These are phyloP conservation scores for Apostichopus leukothele DNA, from an alignment of 53 echinoderm and acorn worm genomes.

Conservation along the genomic window DNA sequence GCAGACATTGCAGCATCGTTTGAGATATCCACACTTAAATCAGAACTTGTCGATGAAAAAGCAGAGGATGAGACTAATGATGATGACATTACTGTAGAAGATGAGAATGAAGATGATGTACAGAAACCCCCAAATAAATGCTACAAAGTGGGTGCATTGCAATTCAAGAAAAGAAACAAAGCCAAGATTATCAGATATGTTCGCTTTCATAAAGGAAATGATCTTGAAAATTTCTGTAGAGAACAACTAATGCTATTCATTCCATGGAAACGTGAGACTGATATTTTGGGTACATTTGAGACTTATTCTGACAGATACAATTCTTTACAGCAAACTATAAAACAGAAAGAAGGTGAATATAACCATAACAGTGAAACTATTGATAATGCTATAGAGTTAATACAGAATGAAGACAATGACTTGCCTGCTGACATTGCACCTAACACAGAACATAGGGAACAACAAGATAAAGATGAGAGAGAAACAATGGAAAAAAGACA, in stretches of 20 bases:
- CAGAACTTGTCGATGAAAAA: neutral
- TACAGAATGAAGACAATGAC: neutral
- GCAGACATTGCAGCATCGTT: constrained; percentile 50
- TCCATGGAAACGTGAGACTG: constrained; percentile 25
- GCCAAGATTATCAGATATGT: constrained; percentile 55
- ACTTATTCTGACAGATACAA: constrained; percentile 14
- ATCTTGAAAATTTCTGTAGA: constrained; percentile 17
- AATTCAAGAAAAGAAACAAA: constrained; percentile 29
- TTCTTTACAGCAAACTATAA: neutral
- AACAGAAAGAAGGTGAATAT: constrained; percentile 39
- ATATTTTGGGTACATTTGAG: neutral
- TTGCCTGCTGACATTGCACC: constrained; percentile 47
- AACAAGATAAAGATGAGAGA: constrained; percentile 16
- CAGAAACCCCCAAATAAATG: neutral
- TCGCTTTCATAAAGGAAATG: constrained; percentile 37
- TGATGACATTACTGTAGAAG: constrained; percentile 38
- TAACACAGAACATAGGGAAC: constrained; percentile 15
- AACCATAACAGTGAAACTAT: constrained; percentile 30
- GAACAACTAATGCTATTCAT: constrained; percentile 30
- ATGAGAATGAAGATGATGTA: neutral
- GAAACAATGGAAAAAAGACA: neutral
- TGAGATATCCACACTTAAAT: neutral
- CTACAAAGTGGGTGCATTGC: constrained; percentile 13
- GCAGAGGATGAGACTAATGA: constrained; percentile 28
- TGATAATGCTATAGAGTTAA: constrained; percentile 1